A percentile compares a stretch with the other conserved stretches of the same genome.
Evolutionary conservation across 2,888 invertebrate genomes (phyloP).

Genomic region (Tromatobia lineatoria): DNA sequence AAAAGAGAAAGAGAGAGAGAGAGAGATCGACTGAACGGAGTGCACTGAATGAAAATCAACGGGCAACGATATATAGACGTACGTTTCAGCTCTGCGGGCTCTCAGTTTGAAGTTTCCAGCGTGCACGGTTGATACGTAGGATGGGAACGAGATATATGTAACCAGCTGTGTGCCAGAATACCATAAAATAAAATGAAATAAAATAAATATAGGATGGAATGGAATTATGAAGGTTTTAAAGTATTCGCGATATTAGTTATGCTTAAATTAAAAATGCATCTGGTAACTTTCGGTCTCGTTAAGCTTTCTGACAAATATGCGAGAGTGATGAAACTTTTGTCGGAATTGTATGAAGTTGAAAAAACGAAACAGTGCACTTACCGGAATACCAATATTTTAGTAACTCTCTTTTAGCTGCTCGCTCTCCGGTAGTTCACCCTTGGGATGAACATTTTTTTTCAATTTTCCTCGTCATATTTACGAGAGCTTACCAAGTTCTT

Average conservation of each 20-base stretch:
- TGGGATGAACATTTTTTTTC: conserved; percentile 10
- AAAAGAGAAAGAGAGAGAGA: background rate
- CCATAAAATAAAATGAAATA: conserved; percentile 18
- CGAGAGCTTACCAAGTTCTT: background rate
- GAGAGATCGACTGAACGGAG: conserved; percentile 1
- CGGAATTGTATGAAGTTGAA: background rate
- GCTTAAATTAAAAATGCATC: conserved; percentile 41
- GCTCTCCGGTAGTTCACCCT: background rate
- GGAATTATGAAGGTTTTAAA: conserved; percentile 24
- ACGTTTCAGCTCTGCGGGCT: conserved; percentile 35
- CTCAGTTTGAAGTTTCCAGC: conserved; percentile 13
- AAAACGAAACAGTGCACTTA: background rate
- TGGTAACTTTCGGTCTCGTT: conserved; percentile 9
- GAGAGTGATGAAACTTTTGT: conserved; percentile 8
- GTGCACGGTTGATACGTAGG: background rate
- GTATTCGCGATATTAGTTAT: conserved; percentile 35
- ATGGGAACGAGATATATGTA: background rate
- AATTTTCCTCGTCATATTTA: background rate
- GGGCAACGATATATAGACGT: conserved; percentile 24
- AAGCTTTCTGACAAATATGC: background rate
- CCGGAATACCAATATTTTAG: conserved; percentile 29
- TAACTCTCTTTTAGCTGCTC: background rate
- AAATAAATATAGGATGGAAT: conserved; percentile 8
- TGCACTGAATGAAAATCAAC: conserved; percentile 48
- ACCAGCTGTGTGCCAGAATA: background rate